A percentile compares a stretch with the other conserved stretches of the same genome.
phyloP scores from a whole-genome alignment of 2,888 invertebrate species.

The Cecidostiba fungosa region DNA sequence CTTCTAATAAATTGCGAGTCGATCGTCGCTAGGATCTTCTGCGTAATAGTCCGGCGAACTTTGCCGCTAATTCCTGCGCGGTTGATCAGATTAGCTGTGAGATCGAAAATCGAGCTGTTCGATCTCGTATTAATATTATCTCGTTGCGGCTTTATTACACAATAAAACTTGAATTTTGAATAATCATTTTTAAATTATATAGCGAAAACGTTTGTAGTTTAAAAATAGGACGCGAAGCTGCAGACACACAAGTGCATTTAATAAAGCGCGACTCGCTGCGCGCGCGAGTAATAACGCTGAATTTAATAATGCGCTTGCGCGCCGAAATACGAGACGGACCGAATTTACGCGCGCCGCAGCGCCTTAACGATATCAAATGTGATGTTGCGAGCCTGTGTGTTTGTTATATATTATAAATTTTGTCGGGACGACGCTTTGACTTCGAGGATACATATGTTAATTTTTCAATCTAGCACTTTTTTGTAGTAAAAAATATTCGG shows the following conservation, averaged over 20 bases:
- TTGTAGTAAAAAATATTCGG: neutral
- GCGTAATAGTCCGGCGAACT: neutral
- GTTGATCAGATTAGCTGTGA: neutral
- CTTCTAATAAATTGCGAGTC: neutral
- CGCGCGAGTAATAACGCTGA: conserved; percentile 3
- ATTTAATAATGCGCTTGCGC: conserved; percentile 29
- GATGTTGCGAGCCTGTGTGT: neutral
- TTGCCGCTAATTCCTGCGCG: neutral
- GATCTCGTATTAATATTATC: too few relatives aligned
- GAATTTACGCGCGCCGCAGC: conserved; percentile 18
- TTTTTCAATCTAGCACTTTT: neutral
- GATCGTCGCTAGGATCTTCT: neutral
- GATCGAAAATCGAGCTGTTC: conserved; percentile 3
- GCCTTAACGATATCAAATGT: conserved; percentile 27
- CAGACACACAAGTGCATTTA: neutral
- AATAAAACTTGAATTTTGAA: too few relatives aligned
- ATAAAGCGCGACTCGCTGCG: neutral
- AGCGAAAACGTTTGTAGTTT: conserved; percentile 22
- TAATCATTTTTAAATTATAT: conserved; percentile 14
- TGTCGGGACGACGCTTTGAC: neutral
- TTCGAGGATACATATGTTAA: neutral
- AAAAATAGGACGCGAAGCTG: neutral
- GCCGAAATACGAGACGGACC: conserved; percentile 23
- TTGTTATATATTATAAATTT: neutral
- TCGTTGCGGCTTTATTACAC: too few relatives aligned